Evolutionary conservation across 30 jellyfish, hydroid and myxozoan species (phyloP).

Genomic region (Calvadosia cruxmelitensis): DNA sequence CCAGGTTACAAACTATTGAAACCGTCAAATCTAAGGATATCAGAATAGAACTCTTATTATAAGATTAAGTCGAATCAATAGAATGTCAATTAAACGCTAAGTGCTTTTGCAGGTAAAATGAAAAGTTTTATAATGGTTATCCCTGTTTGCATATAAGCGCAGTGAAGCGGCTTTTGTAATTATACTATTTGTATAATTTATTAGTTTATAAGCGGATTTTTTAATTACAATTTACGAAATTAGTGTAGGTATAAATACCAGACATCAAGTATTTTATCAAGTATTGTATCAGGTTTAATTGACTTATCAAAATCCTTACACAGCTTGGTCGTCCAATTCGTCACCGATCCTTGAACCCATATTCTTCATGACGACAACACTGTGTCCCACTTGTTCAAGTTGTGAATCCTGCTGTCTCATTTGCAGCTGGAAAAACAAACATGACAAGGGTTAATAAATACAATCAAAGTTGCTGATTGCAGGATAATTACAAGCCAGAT

Average conservation of each 20-base stretch:
- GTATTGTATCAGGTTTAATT: no score
- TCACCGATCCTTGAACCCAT: conserved; percentile 76
- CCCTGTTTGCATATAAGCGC: no score
- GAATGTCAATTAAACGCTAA: neutral
- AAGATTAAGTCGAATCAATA: neutral
- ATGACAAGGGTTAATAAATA: neutral
- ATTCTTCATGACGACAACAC: conserved; percentile 82
- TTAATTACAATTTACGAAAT: neutral
- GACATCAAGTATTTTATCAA: no score
- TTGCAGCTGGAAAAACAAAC: conserved; percentile 23
- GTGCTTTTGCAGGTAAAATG: neutral
- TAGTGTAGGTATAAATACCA: no score
- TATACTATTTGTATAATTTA: neutral
- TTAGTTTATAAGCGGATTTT: neutral
- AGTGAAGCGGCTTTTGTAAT: no score
- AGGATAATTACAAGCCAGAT: no score
- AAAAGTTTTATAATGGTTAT: conserved; percentile 4
- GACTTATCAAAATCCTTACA: conserved; percentile 32
- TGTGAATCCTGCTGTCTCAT: conserved; percentile 75
- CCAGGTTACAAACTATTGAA: neutral
- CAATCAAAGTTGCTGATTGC: neutral
- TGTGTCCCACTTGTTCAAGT: conserved; percentile 78
- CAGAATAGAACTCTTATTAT: neutral
- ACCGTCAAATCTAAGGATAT: neutral
- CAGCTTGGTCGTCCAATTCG: conserved; percentile 88